Evolutionary conservation across 2,888 invertebrate genomes (phyloP), one percentile per base, ranked within the genome.

Genomic region (Euclidia mi): DNA sequence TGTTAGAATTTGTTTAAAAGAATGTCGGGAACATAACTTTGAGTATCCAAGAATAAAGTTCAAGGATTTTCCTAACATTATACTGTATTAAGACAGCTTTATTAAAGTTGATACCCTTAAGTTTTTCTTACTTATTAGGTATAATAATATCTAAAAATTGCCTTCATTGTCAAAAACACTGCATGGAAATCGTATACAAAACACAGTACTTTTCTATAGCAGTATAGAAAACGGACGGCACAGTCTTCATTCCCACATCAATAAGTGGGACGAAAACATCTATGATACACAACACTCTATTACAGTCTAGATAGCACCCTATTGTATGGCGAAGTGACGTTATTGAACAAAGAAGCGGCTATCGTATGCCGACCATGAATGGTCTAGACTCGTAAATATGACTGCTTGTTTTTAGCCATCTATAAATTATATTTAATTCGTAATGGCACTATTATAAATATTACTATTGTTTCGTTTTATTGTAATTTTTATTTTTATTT

Each of bases 1-100:
- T 45, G 32, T 71, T 53, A 44, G 11, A 28, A 29, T 55, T 41
- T 4, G 15, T 32, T 52, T 34, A 40, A 35, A 20, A 40, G 2
- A 41, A n/a, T n/a, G n/a, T n/a, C n/a, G n/a, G n/a, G n/a, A 41
- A 34, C 41, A 40, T 48, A 18, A 14, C 40, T 40, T 40, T 40
- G 25, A 25, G 40, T 7, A 20, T 11, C 10, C 12, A 20, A 1
- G n/a, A 2, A 11, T 2, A 40, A 20, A 7, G 6, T 11, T 18
- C 20, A 20, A 0, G 20, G 20, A 25, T 25, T 25, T 25, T 1
- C 7, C 2, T 20, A 20, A 20, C 0, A 25, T 25, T 25, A 25
- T 25, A 6, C 0, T 25, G 7, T 7, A 25, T n/a, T 25, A 25
- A 7, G 6, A 20, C 4, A 20, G 20, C 20, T 20, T 4, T 20